A percentile compares a stretch with the other conserved stretches of the same genome.
phyloP scores from a whole-genome alignment of 2,888 invertebrate genomes.

The Athripsodes cinereus region DNA sequence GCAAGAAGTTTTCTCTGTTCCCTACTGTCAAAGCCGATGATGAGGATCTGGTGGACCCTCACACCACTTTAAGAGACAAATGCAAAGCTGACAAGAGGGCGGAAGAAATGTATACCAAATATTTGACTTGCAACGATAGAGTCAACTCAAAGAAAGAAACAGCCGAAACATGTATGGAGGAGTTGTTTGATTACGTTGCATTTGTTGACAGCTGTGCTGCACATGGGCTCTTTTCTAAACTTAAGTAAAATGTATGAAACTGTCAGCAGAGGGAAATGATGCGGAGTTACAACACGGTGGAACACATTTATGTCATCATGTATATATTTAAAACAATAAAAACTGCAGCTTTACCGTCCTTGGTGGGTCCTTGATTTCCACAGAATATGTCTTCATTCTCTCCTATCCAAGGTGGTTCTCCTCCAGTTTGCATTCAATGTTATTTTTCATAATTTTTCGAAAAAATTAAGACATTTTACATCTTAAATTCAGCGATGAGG shows the following conservation, averaged over 20 bases:
- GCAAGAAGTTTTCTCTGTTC: constrained; percentile 43
- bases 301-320: too few species aligned
- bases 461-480: too few species aligned
- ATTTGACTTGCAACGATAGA: constrained; percentile 80
- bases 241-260: constrained; percentile 53
- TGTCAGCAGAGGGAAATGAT: too few species aligned
- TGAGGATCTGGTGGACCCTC: constrained; percentile 72
- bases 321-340: too few species aligned
- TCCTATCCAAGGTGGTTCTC: too few species aligned
- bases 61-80: constrained; percentile 60
- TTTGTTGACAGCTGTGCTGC: constrained; percentile 90
- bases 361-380: too few species aligned
- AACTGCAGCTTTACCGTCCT: too few species aligned
- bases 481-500: too few species aligned
- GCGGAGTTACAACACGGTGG: too few species aligned
- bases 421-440: too few species aligned
- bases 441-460: too few species aligned
- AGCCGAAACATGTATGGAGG: constrained; percentile 86
- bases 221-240: constrained; percentile 62
- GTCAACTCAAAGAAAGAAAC: constrained; percentile 82
- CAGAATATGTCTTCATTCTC: too few species aligned
- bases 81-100: constrained; percentile 62
- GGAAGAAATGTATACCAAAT: constrained; percentile 56
- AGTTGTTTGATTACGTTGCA: constrained; percentile 85
- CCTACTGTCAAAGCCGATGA: constrained; percentile 62